Evolutionary conservation across 2,888 invertebrate genomes (phyloP), one percentile per base, ranked within the genome.

Genomic region (Drosophila subquinaria): DNA sequence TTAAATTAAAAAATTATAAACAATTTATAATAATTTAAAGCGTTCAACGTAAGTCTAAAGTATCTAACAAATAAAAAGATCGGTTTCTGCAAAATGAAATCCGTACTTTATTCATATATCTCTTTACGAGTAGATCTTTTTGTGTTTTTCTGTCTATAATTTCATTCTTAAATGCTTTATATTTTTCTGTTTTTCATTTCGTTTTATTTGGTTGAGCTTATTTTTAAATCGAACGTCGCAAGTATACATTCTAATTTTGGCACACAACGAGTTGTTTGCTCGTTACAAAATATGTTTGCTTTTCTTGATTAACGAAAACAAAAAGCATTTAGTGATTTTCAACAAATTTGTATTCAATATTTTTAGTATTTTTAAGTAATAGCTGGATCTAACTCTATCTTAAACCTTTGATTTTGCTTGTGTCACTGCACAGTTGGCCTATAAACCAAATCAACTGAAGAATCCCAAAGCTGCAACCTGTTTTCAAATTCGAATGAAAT

Each of bases 161-260:
- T 80, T 64, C 62, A 66, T 73, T 76, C 66, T 79, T 70, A 70
- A 81, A 73, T 64, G 59, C 55, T 73, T 80, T 69, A 65, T 45
- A 73, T 69, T 71, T 69, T 69, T 55, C 67, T 59, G 61, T 59
- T 63, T 84, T 82, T 69, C 66, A 56, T 69, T 85, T 79, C 68
- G 53, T 76, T 86, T 66, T 63, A 73, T 79, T 82, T 68, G 64
- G 72, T 79, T 76, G 42, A 69, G 63, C 40, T 82, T 82, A 82
- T 82, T 82, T 82, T 73, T 88, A 88, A 88, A 82, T 55, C 43
- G 60, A 66, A 68, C 73, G 61, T 55, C 47, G 61, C 64, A 70
- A 55, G 52, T 88, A 84, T 79, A 82, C 50, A 72, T 63, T 82
- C 82, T 88, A 82, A 88, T 76, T 79, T 82, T 82, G 82, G 80